A percentile compares a stretch with the other conserved stretches of the same genome.
These are phyloP conservation scores for Clarias fuscus DNA, from an alignment of 2,797 vertebrate species.

Conservation along the genomic window DNA sequence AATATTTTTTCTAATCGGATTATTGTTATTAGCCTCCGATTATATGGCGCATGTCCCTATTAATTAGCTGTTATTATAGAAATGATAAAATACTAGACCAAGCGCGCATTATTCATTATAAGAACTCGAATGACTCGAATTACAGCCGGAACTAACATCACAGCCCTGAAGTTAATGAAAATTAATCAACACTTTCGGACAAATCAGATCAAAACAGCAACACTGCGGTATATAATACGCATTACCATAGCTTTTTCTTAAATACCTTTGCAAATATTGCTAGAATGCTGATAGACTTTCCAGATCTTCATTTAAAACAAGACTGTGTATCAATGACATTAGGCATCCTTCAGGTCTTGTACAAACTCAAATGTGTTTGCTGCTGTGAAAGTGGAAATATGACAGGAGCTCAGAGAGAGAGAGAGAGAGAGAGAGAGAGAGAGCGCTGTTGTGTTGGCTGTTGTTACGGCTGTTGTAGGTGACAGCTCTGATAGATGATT, in stretches of 20 bases:
- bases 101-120: neutral
- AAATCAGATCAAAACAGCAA: neutral
- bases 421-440: conserved; percentile 1
- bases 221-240: neutral
- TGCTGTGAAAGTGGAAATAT: conserved; percentile 32
- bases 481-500: conserved; percentile 29
- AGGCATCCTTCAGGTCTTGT: conserved; percentile 36
- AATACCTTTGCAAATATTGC: conserved; percentile 24
- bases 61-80: neutral
- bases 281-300: conserved; percentile 30
- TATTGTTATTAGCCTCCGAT: neutral
- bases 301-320: conserved; percentile 33
- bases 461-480: conserved; percentile 33
- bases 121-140: neutral
- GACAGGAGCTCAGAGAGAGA: conserved; percentile 30
- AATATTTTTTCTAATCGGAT: neutral
- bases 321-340: conserved; percentile 41
- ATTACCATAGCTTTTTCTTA: conserved; percentile 22
- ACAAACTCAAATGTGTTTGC: conserved; percentile 20
- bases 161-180: neutral
- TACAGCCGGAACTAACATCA: neutral
- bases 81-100: neutral
- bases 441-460: conserved; percentile 20
- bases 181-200: neutral
- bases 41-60: neutral